A percentile compares a stretch with the other conserved stretches of the same genome.
Evolutionary conservation across 92 coral and sea anemone species (phyloP).

Genomic region (Palythoa heliodiscus): DNA sequence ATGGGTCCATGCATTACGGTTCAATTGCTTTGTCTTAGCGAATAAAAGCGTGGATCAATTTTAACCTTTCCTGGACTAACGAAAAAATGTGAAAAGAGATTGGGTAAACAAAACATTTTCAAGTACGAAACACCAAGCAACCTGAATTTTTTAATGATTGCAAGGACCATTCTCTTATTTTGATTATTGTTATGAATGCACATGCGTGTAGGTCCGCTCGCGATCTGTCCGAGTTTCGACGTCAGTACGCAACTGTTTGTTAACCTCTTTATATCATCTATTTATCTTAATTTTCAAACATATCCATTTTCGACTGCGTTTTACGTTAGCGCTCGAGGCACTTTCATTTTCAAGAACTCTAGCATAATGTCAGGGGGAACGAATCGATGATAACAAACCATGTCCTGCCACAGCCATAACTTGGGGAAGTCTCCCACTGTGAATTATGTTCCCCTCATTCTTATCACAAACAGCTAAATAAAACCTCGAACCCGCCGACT

Average conservation of each 20-base stretch:
- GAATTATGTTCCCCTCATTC: constrained; percentile 28
- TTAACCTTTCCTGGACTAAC: background rate
- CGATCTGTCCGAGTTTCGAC: constrained; percentile 2
- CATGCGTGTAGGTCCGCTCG: constrained; percentile 7
- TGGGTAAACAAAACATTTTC: background rate
- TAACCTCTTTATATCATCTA: constrained; percentile 11
- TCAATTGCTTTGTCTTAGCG: background rate
- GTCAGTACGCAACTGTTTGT: constrained; percentile 22
- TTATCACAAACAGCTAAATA: constrained; percentile 29
- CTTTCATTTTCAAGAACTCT: background rate
- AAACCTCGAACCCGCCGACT: constrained; percentile 44
- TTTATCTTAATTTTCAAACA: constrained; percentile 42
- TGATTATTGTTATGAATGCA: background rate
- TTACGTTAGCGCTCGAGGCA: constrained; percentile 24
- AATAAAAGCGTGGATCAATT: background rate
- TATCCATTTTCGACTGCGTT: constrained; percentile 27
- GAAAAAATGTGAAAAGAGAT: background rate
- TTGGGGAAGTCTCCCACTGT: constrained; percentile 29
- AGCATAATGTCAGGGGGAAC: background rate
- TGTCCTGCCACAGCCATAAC: constrained; percentile 3
- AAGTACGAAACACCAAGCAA: background rate
- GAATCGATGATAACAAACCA: constrained; percentile 5
- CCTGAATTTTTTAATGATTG: background rate
- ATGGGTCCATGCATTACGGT: background rate
- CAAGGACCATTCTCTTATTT: background rate